Conservation (phyloP, 1,140 invertebrate genomes). For the Amphibalanus amphitrite region DNA sequence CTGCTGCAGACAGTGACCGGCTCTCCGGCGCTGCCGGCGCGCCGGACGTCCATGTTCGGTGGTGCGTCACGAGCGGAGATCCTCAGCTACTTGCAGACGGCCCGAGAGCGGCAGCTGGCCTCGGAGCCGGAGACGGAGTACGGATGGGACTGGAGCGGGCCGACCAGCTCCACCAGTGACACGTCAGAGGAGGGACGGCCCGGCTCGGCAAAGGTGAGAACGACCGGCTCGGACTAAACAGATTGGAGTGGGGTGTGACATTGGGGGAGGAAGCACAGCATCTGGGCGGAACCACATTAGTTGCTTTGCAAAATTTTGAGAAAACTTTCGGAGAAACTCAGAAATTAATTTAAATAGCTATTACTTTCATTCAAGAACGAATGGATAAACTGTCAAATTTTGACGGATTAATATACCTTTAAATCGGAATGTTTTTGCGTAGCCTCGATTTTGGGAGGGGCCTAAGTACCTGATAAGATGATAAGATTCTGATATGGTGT, state of each 20-base stretch:
- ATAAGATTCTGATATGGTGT: no score
- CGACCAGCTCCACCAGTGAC: background rate
- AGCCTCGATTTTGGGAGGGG: no score
- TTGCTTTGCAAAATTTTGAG: background rate
- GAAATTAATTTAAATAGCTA: conserved; percentile 9
- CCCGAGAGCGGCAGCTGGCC: conserved; percentile 41
- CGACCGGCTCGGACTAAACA: no score
- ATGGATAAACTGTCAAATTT: no score
- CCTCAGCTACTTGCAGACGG: conserved; percentile 66
- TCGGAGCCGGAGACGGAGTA: conserved; percentile 27
- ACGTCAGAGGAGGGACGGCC: background rate
- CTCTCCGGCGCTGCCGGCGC: conserved; percentile 14
- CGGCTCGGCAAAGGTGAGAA: background rate
- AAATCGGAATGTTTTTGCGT: no score
- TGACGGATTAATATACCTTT: no score
- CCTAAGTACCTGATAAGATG: no score
- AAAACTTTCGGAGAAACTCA: conserved; percentile 9
- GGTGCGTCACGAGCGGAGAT: conserved; percentile 75
- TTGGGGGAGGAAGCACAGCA: no score
- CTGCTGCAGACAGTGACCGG: conserved; percentile 20
- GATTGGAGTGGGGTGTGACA: no score
- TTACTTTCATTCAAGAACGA: no score
- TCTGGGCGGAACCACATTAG: no score
- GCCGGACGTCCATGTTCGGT: conserved; percentile 50
- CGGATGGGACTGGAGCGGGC: conserved; percentile 9